Percentiles rank a stretch among this genome's conserved stretches.
These are phyloP conservation scores for Delia radicum DNA, from an alignment of 1,140 invertebrate genomes.

Conservation along the genomic window DNA sequence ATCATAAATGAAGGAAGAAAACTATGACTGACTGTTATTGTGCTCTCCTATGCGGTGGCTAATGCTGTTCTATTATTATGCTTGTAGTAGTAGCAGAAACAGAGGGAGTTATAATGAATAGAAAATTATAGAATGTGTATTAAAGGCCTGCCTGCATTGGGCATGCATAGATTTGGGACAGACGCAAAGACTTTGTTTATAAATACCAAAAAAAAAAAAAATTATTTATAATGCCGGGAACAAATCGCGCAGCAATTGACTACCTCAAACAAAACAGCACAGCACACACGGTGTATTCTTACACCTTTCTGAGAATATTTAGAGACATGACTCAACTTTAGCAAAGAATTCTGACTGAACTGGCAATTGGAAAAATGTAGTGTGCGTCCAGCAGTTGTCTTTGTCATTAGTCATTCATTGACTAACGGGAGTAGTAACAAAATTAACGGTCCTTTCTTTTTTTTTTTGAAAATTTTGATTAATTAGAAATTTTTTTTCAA, in stretches of 20 bases:
- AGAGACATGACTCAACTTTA: neutral
- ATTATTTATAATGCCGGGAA: neutral
- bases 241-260: neutral
- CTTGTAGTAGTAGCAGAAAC: neutral
- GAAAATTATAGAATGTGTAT: neutral
- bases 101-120: neutral
- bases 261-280: neutral
- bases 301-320: neutral
- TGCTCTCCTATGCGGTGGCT: neutral
- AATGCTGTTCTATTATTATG: neutral
- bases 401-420: no score
- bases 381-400: no score
- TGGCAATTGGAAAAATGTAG: no score
- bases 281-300: neutral
- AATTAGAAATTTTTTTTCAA: no score
- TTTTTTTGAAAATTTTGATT: no score
- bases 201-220: no score
- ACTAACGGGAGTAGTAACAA: no score
- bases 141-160: slow-evolving; percentile 24
- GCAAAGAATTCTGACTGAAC: no score
- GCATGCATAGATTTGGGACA: slow-evolving; percentile 53
- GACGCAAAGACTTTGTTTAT: slow-evolving; percentile 37
- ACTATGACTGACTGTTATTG: neutral
- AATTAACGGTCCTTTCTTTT: no score
- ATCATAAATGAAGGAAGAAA: neutral